These are phyloP conservation scores for Boloria euphrosyne DNA, from an alignment of 2,888 invertebrate species.

Conservation along the genomic window DNA sequence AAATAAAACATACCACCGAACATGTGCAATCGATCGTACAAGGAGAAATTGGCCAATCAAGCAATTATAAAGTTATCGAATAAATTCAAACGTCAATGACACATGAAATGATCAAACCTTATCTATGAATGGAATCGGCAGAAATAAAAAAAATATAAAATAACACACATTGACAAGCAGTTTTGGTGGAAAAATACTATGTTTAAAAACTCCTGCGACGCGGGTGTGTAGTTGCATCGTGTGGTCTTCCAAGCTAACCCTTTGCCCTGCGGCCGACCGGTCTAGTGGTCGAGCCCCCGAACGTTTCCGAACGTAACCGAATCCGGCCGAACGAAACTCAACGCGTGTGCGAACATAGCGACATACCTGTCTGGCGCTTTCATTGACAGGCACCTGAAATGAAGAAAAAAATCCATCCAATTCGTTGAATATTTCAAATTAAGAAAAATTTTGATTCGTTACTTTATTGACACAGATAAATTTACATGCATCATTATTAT, in stretches of 20 bases:
- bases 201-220: slow-evolving; percentile 72
- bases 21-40: slow-evolving; percentile 64
- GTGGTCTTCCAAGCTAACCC: slow-evolving; percentile 81
- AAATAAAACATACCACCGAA: slow-evolving; percentile 74
- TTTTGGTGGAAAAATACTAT: slow-evolving; percentile 76
- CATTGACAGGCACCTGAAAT: slow-evolving; percentile 89
- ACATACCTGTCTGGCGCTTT: slow-evolving; percentile 89
- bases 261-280: slow-evolving; percentile 66
- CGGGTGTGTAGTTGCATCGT: slow-evolving; percentile 77
- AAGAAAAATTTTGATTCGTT: slow-evolving; percentile 58
- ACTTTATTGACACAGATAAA: slow-evolving; percentile 74
- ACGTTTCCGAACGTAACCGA: slow-evolving; percentile 74
- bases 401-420: slow-evolving; percentile 86
- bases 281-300: slow-evolving; percentile 69
- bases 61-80: slow-evolving; percentile 61
- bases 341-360: slow-evolving; percentile 74
- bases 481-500: slow-evolving; percentile 68
- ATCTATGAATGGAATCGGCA: slow-evolving; percentile 46
- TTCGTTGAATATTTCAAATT: slow-evolving; percentile 83
- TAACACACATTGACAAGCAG: slow-evolving; percentile 80
- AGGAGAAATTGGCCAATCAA: slow-evolving; percentile 63
- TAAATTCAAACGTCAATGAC: slow-evolving; percentile 58
- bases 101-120: slow-evolving; percentile 58
- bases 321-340: slow-evolving; percentile 76
- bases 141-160: slow-evolving; percentile 57